phyloP scores from a whole-genome alignment of 1,140 invertebrate species.

The Ephestia elutella region DNA sequence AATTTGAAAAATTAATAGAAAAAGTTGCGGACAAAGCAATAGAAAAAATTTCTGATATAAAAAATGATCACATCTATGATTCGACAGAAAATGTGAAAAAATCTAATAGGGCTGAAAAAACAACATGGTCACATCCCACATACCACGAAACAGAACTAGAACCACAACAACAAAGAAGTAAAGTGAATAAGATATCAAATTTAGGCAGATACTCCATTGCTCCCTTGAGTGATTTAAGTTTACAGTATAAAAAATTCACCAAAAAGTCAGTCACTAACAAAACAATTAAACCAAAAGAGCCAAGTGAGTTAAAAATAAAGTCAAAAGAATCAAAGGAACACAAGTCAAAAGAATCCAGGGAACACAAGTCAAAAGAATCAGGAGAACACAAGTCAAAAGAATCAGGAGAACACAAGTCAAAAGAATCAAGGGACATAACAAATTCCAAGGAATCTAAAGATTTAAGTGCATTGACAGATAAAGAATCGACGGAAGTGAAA shows the following conservation, averaged over 20 bases:
- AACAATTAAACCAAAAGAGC: not conserved
- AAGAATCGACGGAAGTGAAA: not conserved
- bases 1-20: not conserved
- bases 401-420: not conserved
- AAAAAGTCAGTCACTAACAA: not conserved
- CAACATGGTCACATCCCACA: not conserved
- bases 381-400: not conserved
- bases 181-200: not conserved
- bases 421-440: not conserved
- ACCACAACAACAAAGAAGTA: too few species aligned
- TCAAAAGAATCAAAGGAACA: not conserved
- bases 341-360: not conserved
- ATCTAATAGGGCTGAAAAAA: not conserved
- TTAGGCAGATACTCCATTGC: not conserved
- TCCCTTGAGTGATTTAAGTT: not conserved
- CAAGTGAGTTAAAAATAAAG: not conserved
- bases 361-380: not conserved
- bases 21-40: not conserved
- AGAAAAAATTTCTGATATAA: not conserved
- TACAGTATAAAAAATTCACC: not conserved
- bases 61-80: not conserved
- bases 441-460: not conserved
- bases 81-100: not conserved
- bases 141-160: not conserved
- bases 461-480: not conserved